phyloP scores from a whole-genome alignment of 2,888 invertebrate genomes.

The Sericinus montela region DNA sequence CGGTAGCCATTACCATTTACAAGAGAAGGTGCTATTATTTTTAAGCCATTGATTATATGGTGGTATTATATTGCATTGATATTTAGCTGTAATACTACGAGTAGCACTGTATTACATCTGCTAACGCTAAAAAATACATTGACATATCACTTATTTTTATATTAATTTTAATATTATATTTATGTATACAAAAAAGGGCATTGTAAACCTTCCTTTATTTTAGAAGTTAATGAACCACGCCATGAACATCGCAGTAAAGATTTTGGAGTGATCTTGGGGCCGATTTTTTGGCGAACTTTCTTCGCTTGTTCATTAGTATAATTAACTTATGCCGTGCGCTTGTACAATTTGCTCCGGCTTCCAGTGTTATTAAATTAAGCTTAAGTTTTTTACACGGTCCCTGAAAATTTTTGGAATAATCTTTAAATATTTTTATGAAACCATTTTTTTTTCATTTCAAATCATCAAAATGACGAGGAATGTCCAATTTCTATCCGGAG shows the following conservation, averaged over 20 bases:
- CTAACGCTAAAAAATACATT: too few species aligned
- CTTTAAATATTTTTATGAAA: neutral
- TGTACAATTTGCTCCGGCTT: constrained; percentile 60
- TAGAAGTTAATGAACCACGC: constrained; percentile 73
- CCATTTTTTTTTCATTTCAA: too few species aligned
- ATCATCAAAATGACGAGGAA: too few species aligned
- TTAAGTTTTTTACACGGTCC: constrained; percentile 3
- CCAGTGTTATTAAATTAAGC: constrained; percentile 55
- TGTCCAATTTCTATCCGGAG: too few species aligned
- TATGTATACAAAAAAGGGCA: neutral
- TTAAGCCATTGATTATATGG: too few species aligned
- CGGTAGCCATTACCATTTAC: too few species aligned
- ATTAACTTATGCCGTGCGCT: constrained; percentile 72
- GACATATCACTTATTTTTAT: too few species aligned
- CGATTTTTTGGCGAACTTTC: constrained; percentile 73
- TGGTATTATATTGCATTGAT: too few species aligned
- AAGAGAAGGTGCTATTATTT: too few species aligned
- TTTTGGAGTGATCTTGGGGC: constrained; percentile 74
- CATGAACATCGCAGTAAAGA: constrained; percentile 75
- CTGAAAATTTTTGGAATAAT: constrained; percentile 1
- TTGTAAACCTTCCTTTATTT: constrained; percentile 34
- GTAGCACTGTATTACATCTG: too few species aligned
- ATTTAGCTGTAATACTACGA: too few species aligned
- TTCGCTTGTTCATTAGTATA: constrained; percentile 76
- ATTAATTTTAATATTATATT: neutral